A percentile compares a stretch with the other conserved stretches of the same genome.
phyloP scores from a whole-genome alignment of 2,113 vertebrate species.

The Deroptyus accipitrinus region DNA sequence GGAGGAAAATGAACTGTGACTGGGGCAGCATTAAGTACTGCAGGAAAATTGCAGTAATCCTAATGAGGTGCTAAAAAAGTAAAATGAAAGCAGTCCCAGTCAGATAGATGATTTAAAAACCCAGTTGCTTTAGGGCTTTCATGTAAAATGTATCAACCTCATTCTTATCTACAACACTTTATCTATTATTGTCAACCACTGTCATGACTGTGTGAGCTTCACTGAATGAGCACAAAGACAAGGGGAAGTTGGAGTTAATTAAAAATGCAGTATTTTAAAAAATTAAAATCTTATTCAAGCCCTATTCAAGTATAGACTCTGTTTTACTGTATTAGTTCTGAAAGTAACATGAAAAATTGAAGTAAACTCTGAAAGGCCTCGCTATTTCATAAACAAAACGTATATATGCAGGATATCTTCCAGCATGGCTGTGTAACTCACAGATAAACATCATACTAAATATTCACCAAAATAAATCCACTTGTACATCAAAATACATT shows the following conservation, averaged over 20 bases:
- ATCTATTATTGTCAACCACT: conserved; percentile 39
- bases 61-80: conserved; percentile 52
- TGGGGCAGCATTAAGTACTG: conserved; percentile 26
- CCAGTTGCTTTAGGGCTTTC: neutral
- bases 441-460: neutral
- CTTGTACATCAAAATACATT: neutral
- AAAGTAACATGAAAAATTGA: conserved; percentile 30
- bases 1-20: conserved; percentile 44
- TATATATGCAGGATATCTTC: neutral
- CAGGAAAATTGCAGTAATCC: conserved; percentile 12
- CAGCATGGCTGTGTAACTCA: neutral
- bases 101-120: conserved; percentile 1
- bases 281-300: conserved; percentile 11
- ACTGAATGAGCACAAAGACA: conserved; percentile 11
- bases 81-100: conserved; percentile 21
- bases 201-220: neutral
- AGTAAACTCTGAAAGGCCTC: conserved; percentile 33
- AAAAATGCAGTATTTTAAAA: conserved; percentile 21
- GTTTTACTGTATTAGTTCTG: conserved; percentile 8
- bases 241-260: conserved; percentile 21
- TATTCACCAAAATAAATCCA: conserved; percentile 12
- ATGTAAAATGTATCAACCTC: conserved; percentile 44
- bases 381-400: neutral
- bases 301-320: neutral
- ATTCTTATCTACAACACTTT: conserved; percentile 35